phyloP scores from a whole-genome alignment of 2,888 invertebrate genomes.

The Parthenolecanium corni region DNA sequence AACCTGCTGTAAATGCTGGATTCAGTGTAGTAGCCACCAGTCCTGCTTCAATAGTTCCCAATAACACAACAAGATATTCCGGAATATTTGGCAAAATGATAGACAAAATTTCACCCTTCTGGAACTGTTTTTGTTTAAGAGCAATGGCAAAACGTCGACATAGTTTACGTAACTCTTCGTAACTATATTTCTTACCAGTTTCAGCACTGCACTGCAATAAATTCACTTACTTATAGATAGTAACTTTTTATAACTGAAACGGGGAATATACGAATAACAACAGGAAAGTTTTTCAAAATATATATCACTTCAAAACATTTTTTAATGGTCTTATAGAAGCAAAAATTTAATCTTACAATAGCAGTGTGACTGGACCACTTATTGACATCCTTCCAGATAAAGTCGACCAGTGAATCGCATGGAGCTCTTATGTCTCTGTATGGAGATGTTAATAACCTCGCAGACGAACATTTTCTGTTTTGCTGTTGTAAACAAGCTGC shows the following conservation, averaged over 20 bases:
- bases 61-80: conserved; percentile 53
- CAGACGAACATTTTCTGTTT: not conserved
- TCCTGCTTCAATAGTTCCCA: conserved; percentile 54
- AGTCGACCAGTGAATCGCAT: conserved; percentile 44
- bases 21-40: conserved; percentile 55
- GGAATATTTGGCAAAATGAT: conserved; percentile 58
- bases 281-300: not conserved
- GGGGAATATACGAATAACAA: not conserved
- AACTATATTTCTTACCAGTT: conserved; percentile 53
- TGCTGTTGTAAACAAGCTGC: not conserved
- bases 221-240: no score
- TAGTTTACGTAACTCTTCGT: conserved; percentile 48
- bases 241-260: not conserved
- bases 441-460: not conserved
- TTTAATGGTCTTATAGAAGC: no score
- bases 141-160: conserved; percentile 39
- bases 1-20: conserved; percentile 55
- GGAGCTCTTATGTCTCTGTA: not conserved
- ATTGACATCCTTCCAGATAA: conserved; percentile 50
- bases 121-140: conserved; percentile 43
- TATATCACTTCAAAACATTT: no score
- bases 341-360: conserved; percentile 43
- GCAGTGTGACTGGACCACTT: conserved; percentile 52
- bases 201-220: conserved; percentile 51
- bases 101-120: conserved; percentile 52